These are phyloP conservation scores for Puffinus mauretanicus DNA, from an alignment of 2,113 vertebrate genomes.

Conservation along the genomic window DNA sequence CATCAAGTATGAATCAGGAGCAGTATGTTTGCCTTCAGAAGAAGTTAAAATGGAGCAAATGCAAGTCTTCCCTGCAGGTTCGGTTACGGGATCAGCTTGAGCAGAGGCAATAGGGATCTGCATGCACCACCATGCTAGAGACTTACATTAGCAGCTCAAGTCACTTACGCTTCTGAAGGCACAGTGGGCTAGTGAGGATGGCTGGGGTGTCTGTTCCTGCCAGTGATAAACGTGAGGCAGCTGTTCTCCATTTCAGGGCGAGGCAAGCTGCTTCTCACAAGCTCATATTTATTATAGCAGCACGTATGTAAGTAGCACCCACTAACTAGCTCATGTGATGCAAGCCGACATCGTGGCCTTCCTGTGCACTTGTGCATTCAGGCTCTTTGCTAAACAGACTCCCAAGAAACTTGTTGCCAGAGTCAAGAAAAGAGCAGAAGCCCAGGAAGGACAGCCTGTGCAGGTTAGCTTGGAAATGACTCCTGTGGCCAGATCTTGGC, in stretches of 20 bases:
- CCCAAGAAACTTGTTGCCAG: neutral
- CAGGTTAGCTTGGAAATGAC: neutral
- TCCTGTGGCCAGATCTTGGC: neutral
- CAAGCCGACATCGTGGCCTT: neutral
- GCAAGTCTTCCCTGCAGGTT: neutral
- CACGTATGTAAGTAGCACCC: neutral
- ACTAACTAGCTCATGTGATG: neutral
- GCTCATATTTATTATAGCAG: neutral
- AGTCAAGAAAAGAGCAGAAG: neutral
- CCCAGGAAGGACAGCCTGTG: neutral
- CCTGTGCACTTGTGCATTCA: neutral
- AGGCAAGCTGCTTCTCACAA: neutral
- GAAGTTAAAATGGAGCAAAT: neutral
- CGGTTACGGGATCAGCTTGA: neutral
- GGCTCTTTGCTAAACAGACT: neutral
- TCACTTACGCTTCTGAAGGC: neutral
- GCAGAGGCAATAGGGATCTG: neutral
- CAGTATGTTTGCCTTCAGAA: neutral
- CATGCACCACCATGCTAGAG: accelerated
- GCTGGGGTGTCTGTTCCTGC: neutral
- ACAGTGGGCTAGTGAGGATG: neutral
- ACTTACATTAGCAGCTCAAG: neutral
- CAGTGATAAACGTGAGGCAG: neutral
- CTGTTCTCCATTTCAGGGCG: neutral
- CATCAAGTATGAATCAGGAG: neutral